A percentile compares a stretch with the other conserved stretches of the same genome.
phyloP scores from a whole-genome alignment of 2,888 invertebrate species.

The Drosophila subquinaria region DNA sequence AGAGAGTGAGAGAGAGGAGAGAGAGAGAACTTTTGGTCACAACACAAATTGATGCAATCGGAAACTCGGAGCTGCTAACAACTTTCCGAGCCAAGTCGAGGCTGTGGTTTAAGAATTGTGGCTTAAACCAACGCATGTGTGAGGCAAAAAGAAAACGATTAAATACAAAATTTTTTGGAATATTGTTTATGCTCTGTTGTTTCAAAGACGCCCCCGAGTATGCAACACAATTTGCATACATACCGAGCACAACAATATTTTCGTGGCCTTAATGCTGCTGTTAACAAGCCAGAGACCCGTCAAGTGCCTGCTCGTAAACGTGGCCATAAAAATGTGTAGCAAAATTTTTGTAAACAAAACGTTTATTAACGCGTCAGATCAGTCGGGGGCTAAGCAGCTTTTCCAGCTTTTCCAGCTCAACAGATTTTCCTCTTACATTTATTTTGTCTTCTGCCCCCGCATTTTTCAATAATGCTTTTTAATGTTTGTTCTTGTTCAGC shows the following conservation, averaged over 20 bases:
- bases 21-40: conserved; percentile 37
- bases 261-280: conserved; percentile 52
- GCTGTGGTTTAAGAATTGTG: conserved; percentile 11
- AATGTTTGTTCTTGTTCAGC: conserved; percentile 24
- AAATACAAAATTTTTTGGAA: conserved; percentile 4
- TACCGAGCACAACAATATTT: conserved; percentile 29
- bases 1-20: too few species aligned
- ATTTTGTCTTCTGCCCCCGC: not conserved
- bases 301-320: conserved; percentile 35
- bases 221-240: conserved; percentile 61
- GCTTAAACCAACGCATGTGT: conserved; percentile 35
- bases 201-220: conserved; percentile 54
- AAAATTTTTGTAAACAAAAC: conserved; percentile 49
- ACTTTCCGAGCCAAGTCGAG: conserved; percentile 1
- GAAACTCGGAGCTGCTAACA: conserved; percentile 8
- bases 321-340: conserved; percentile 40
- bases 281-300: conserved; percentile 42
- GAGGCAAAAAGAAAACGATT: conserved; percentile 27
- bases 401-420: conserved; percentile 8
- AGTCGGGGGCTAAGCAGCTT: conserved; percentile 10
- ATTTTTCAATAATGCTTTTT: conserved; percentile 27
- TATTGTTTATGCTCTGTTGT: conserved; percentile 24
- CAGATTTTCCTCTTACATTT: conserved; percentile 17
- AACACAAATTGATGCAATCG: conserved; percentile 47
- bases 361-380: conserved; percentile 38